Percentiles rank a stretch among this genome's conserved stretches.
These are phyloP conservation scores for Candidula unifasciata DNA, from an alignment of 2,888 invertebrate genomes.

Conservation along the genomic window DNA sequence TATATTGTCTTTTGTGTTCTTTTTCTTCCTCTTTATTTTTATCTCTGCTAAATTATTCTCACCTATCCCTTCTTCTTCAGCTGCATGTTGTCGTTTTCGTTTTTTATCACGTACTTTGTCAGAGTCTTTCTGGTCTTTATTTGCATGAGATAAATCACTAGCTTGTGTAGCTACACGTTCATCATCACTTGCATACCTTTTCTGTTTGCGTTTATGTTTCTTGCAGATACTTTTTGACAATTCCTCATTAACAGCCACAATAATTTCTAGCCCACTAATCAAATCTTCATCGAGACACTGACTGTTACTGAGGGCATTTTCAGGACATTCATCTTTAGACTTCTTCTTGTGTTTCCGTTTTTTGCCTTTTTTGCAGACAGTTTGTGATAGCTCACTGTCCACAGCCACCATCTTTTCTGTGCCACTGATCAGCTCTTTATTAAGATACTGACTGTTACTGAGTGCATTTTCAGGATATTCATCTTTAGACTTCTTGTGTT, in stretches of 20 bases:
- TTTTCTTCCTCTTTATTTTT: neutral
- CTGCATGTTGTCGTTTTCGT: neutral
- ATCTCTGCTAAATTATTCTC: neutral
- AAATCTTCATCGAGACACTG: no score
- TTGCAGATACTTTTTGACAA: no score
- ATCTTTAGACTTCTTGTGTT: neutral
- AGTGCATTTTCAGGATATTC: neutral
- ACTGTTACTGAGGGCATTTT: no score
- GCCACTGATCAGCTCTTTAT: neutral
- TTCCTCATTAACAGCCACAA: no score
- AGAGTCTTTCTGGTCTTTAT: neutral
- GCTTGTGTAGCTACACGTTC: neutral
- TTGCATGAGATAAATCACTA: neutral
- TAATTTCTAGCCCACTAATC: no score
- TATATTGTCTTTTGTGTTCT: neutral
- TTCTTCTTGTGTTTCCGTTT: neutral
- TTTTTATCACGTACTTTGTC: neutral
- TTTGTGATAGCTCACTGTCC: neutral
- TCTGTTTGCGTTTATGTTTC: constrained; percentile 18
- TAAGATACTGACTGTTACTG: neutral
- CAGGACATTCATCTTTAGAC: neutral
- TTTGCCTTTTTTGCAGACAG: neutral
- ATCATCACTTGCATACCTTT: neutral
- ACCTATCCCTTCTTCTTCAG: neutral
- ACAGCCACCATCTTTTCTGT: neutral